A percentile compares a stretch with the other conserved stretches of the same genome.
Evolutionary conservation across 2,888 invertebrate genomes (phyloP).

Genomic region (Plutella xylostella): DNA sequence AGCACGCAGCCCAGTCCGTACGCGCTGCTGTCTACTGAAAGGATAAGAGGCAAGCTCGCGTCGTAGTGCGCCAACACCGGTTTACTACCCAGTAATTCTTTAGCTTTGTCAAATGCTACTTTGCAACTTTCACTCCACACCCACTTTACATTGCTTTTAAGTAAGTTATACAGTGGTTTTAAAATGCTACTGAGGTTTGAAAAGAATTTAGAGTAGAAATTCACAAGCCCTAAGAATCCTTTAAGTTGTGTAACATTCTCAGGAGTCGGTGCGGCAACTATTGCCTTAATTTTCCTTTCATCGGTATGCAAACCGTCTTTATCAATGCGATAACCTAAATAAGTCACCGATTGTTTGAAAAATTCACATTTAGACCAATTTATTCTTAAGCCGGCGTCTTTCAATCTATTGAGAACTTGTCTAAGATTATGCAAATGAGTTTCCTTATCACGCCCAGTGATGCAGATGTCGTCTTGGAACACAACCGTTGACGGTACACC

Average conservation of each 20-base stretch:
- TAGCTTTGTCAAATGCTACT: no score
- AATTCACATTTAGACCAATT: conserved; percentile 18
- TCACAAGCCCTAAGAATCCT: conserved; percentile 17
- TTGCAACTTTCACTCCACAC: no score
- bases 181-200: conserved; percentile 8
- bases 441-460: conserved; percentile 12
- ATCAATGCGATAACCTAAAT: conserved; percentile 18
- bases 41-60: conserved; percentile 10
- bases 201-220: conserved; percentile 17
- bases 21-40: conserved; percentile 21
- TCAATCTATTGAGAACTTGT: conserved; percentile 17
- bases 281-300: conserved; percentile 14
- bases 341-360: conserved; percentile 17
- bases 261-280: conserved; percentile 2
- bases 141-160: no score
- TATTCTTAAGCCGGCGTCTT: conserved; percentile 12
- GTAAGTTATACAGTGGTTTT: conserved; percentile 1
- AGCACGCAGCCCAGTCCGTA: conserved; percentile 21
- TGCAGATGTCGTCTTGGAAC: conserved; percentile 21
- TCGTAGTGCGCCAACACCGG: conserved; percentile 17
- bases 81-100: no score
- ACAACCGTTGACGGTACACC: conserved; percentile 17
- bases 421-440: conserved; percentile 16
- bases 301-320: conserved; percentile 20
- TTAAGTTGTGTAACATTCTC: conserved; percentile 13